Evolutionary conservation across 2,113 vertebrate species (phyloP).

Genomic region (Pomatostomus ruficeps): DNA sequence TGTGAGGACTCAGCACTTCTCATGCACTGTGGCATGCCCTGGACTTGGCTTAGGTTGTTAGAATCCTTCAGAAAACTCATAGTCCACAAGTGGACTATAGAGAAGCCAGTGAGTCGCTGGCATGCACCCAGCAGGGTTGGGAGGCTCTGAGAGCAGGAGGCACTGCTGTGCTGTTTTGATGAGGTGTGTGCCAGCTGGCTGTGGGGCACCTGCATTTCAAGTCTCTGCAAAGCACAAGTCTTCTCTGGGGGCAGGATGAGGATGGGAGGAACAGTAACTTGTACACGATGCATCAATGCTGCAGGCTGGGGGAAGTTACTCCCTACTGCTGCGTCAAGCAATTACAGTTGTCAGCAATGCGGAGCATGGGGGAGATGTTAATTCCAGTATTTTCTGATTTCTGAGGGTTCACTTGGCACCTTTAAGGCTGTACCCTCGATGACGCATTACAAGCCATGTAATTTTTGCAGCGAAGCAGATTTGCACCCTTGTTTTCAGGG

Average conservation of each 20-base stretch:
- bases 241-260: not conserved
- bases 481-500: not conserved
- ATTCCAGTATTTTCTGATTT: not conserved
- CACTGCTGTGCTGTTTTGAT: not conserved
- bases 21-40: not conserved
- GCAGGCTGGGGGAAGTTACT: not conserved
- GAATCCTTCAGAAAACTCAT: not conserved
- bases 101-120: not conserved
- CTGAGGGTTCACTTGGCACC: not conserved
- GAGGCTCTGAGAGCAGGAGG: not conserved
- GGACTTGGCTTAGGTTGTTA: not conserved
- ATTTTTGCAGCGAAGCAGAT: not conserved
- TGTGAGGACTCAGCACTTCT: not conserved
- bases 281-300: not conserved
- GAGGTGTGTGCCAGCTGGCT: not conserved
- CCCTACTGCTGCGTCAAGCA: not conserved
- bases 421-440: not conserved
- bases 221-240: not conserved
- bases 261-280: not conserved
- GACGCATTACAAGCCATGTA: fast-evolving
- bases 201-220: not conserved
- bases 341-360: not conserved
- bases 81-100: not conserved
- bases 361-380: not conserved
- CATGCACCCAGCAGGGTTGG: fast-evolving